Evolutionary conservation across 2,113 vertebrate species (phyloP).

Genomic region (Dendropsophus ebraccatus): DNA sequence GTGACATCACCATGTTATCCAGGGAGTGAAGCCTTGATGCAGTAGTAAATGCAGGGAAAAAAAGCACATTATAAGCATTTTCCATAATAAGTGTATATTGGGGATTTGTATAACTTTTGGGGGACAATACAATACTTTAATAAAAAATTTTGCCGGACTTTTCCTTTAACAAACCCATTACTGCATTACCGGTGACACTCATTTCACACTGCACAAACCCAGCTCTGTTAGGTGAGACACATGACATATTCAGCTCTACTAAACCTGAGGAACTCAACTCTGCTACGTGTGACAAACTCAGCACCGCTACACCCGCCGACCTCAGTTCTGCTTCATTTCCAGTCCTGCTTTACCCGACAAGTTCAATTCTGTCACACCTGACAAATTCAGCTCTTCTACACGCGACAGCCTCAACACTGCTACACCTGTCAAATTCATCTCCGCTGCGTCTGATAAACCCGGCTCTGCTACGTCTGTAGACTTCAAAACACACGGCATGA

Average conservation of each 20-base stretch:
- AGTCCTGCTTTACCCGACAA: not conserved
- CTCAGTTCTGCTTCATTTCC: not conserved
- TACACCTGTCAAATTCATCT: not conserved
- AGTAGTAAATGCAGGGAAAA: too few relatives aligned
- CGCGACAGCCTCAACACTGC: not conserved
- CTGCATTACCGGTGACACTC: not conserved
- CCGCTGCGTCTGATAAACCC: not conserved
- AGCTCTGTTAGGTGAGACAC: not conserved
- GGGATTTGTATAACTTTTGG: too few relatives aligned
- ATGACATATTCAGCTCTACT: too few relatives aligned
- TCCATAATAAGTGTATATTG: too few relatives aligned
- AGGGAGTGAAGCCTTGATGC: too few relatives aligned
- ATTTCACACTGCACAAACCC: not conserved
- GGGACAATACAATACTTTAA: too few relatives aligned
- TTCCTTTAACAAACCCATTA: not conserved
- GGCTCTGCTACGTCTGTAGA: not conserved
- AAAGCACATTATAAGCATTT: too few relatives aligned
- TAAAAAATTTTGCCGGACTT: too few relatives aligned
- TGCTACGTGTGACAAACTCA: not conserved
- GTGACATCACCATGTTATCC: too few relatives aligned
- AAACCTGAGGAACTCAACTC: not conserved
- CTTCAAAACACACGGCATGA: slow-evolving; percentile 58
- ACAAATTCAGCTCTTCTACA: not conserved
- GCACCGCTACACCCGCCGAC: not conserved
- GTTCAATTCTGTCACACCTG: not conserved